Conservation (phyloP, 2,113 vertebrate genomes). For the Xenopus tropicalis region UCB_Xtro_10.0 CM004445.2:124798001-124798500, state of each 20-base stretch:
- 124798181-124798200: conserved; percentile 6
- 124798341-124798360: conserved; percentile 29
- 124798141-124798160: background rate
- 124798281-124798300: conserved; percentile 30
- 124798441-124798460: too few species aligned
- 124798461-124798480: too few species aligned
- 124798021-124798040: background rate
- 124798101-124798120: background rate
- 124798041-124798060: background rate
- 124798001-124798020: background rate
- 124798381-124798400: conserved; percentile 32
- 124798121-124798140: background rate
- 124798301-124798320: conserved; percentile 40
- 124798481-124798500: too few species aligned
- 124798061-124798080: background rate
- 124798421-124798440: background rate
- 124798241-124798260: background rate
- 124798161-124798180: background rate
- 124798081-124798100: background rate
- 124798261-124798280: background rate
- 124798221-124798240: conserved; percentile 16
- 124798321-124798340: conserved; percentile 34
- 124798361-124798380: conserved; percentile 31
- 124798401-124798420: background rate
- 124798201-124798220: conserved; percentile 11